Conservation (phyloP, 2,113 vertebrate species). For the Cygnus atratus region DNA sequence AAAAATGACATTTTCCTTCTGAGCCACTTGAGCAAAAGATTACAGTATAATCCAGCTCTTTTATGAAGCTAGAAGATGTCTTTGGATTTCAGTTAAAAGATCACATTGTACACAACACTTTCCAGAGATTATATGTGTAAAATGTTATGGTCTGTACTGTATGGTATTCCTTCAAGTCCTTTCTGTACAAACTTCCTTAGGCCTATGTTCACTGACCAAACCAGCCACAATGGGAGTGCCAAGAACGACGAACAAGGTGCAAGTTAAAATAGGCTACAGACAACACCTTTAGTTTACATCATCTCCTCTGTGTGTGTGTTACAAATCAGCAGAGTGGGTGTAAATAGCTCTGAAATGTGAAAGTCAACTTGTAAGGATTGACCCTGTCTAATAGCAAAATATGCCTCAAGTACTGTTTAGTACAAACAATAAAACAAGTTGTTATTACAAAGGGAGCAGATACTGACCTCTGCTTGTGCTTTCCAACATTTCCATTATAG, state of each 20-base stretch:
- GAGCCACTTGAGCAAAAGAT: neutral
- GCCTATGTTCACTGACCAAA: neutral
- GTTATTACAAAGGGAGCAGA: neutral
- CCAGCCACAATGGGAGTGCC: neutral
- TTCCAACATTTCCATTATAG: neutral
- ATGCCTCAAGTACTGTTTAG: neutral
- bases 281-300: neutral
- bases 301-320: neutral
- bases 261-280: neutral
- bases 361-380: neutral
- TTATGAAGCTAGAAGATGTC: neutral
- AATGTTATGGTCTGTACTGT: neutral
- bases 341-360: conserved; percentile 6
- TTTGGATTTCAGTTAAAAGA: neutral
- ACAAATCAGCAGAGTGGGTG: neutral
- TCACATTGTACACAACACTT: neutral
- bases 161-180: neutral
- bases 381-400: neutral
- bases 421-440: neutral
- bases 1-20: neutral
- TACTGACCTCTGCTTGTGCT: neutral
- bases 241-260: neutral
- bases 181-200: neutral
- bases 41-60: fast-evolving
- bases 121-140: neutral